Evolutionary conservation across 2,797 vertebrate genomes (phyloP).

Genomic region (Anguilla anguilla): DNA sequence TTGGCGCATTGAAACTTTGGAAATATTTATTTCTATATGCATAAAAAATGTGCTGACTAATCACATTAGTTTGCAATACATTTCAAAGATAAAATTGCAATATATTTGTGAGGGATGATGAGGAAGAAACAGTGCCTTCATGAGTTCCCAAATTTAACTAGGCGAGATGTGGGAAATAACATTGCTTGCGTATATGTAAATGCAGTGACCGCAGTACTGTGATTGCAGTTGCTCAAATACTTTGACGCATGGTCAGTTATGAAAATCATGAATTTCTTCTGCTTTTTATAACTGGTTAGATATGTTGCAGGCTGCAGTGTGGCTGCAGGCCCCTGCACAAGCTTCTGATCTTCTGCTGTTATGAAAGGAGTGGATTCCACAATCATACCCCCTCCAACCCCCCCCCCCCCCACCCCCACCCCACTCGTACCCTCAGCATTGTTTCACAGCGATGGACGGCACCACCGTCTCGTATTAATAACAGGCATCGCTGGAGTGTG

Average conservation of each 20-base stretch:
- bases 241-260: neutral
- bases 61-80: neutral
- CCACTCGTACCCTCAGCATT: constrained; percentile 54
- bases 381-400: constrained; percentile 25
- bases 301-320: neutral
- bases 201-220: neutral
- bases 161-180: neutral
- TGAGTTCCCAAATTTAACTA: neutral
- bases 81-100: neutral
- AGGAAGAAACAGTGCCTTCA: neutral
- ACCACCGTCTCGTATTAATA: constrained; percentile 69
- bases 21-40: neutral
- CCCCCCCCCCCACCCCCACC: constrained; percentile 42
- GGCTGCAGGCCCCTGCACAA: neutral
- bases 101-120: neutral
- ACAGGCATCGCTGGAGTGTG: constrained; percentile 69
- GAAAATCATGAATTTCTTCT: neutral
- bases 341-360: neutral
- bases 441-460: constrained; percentile 69
- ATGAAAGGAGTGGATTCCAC: neutral
- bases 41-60: neutral
- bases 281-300: neutral
- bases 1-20: neutral
- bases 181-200: neutral
- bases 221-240: neutral